phyloP scores from a whole-genome alignment of 2,113 vertebrate genomes.

The Probosciger aterrimus region DNA sequence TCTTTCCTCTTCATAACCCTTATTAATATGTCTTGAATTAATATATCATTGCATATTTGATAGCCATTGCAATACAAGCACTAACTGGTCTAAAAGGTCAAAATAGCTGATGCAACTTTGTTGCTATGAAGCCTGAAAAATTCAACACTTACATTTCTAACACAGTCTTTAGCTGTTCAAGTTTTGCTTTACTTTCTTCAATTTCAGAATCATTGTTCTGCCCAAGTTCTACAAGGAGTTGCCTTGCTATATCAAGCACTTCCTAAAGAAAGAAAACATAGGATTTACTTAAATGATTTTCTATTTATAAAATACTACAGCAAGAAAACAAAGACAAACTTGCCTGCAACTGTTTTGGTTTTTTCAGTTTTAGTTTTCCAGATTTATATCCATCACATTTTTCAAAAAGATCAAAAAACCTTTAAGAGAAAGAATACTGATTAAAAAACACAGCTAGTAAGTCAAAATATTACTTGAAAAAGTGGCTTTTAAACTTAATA shows the following conservation, averaged over 20 bases:
- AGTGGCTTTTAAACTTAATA: neutral
- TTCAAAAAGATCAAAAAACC: slow-evolving; percentile 93
- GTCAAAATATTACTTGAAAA: neutral
- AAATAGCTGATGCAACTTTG: neutral
- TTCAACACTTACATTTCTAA: slow-evolving; percentile 84
- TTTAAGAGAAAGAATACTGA: slow-evolving; percentile 49
- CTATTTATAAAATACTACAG: neutral
- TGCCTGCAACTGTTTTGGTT: slow-evolving; percentile 88
- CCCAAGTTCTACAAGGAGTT: slow-evolving; percentile 84
- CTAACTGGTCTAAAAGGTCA: neutral
- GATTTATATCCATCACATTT: slow-evolving; percentile 88
- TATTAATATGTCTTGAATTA: neutral
- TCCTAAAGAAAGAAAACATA: slow-evolving; percentile 69
- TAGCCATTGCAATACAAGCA: neutral
- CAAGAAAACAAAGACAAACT: slow-evolving; percentile 35
- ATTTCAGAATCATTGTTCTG: slow-evolving; percentile 92
- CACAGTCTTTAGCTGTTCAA: slow-evolving; percentile 90
- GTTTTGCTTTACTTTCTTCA: slow-evolving; percentile 91
- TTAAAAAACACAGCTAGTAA: neutral
- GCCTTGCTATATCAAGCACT: slow-evolving; percentile 87
- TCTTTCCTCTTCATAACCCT: neutral
- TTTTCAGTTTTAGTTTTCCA: slow-evolving; percentile 89
- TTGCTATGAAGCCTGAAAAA: neutral
- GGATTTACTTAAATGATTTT: neutral
- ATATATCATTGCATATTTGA: neutral